These are phyloP conservation scores for Cosmia trapezina DNA, from an alignment of 2,888 invertebrate species.

Conservation along the genomic window DNA sequence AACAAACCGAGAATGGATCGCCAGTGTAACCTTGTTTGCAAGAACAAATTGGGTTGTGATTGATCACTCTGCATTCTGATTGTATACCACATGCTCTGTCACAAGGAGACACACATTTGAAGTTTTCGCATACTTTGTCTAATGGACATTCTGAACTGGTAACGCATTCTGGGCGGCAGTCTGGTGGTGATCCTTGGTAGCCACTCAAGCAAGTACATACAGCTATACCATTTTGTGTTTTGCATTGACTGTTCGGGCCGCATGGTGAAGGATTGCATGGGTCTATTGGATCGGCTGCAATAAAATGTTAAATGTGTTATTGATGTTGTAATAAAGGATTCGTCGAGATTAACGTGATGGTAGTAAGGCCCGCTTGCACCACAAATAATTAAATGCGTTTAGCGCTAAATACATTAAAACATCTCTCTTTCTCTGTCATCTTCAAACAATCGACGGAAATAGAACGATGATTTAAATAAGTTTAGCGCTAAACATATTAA, in stretches of 20 bases:
- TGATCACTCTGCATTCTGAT: conserved; percentile 93
- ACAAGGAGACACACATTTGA: conserved; percentile 93
- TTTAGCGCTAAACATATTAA: background rate
- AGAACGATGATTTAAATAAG: background rate
- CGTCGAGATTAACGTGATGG: background rate
- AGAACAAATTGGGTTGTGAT: conserved; percentile 93
- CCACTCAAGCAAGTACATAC: conserved; percentile 93
- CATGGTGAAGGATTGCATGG: conserved; percentile 94
- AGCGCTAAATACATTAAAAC: background rate
- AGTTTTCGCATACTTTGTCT: conserved; percentile 92
- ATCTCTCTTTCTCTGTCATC: background rate
- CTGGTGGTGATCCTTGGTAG: conserved; percentile 92
- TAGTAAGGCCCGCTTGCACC: background rate
- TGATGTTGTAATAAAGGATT: conserved; percentile 4
- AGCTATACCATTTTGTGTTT: conserved; percentile 90
- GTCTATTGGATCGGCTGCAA: conserved; percentile 80
- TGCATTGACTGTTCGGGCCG: conserved; percentile 93
- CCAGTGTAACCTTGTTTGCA: conserved; percentile 92
- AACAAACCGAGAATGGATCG: conserved; percentile 91
- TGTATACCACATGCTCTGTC: conserved; percentile 93
- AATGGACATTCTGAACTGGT: conserved; percentile 92
- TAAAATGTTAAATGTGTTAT: conserved; percentile 40
- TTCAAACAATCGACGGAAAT: background rate
- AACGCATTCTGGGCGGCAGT: conserved; percentile 93
- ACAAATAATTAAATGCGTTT: background rate